Base-by-base conservation (phyloP, 2,888 invertebrate genomes). In the Erebia palarica region DNA sequence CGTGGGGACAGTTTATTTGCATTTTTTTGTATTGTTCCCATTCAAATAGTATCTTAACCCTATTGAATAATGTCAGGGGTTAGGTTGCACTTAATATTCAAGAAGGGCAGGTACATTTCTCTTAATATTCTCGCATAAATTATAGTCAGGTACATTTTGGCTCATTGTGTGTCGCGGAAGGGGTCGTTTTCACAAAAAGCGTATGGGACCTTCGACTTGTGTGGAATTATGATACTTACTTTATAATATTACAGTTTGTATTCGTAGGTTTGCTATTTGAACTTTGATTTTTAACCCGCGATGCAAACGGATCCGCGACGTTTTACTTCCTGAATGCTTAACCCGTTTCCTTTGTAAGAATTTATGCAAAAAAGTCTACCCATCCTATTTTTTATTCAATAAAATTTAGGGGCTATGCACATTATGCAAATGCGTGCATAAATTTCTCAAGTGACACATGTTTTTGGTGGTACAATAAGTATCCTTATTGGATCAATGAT, bases 311-410 rank as follows among this genome's bases (percentile, higher is more conserved):
- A 91, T 90, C 89, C 84, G 84, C 88, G 89, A 88, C 89, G 83
- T 89, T 90, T 85, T 83, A 91, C 90, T 93, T 93, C 93, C 92
- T 91, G 90, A 89, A 91, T 87, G 86, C 85, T 90, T 90, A 93
- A 92, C 93, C 93, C 92, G 92, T 92, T 94, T 91, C 92, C 88
- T 92, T 92, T 93, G 92, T 91, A 86, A 86, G 89, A 92, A 90
- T 92, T 91, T 94, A 94, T 94, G 94, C 94, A 94, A 94, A 94
- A 93, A 93, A 91, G 91, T 89, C 78, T 93, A 93, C 93, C 93
- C 94, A 94, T 94, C 94, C 94, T 93, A 93, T 93, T 93, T 94
- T 93, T 93, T 91, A 91, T 91, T 93, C 89, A 93, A 93, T 92
- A 90, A 91, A 90, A 90, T 91, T 92, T 92, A 90, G 92, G 93